Base-by-base conservation (phyloP, 2,888 invertebrate genomes). In the Endomychus coccineus region DNA sequence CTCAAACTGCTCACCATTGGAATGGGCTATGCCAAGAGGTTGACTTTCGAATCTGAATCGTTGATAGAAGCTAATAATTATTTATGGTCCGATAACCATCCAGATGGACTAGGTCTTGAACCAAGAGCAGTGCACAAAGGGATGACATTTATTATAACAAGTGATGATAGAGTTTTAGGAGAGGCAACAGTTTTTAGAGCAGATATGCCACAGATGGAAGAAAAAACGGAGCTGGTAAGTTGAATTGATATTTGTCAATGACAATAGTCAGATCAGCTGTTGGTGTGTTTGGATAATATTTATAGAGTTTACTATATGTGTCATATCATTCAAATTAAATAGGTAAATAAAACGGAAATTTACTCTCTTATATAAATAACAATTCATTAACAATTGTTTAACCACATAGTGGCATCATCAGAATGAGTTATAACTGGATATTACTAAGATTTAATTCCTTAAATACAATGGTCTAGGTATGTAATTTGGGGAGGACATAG, bases 51-150 rank as follows among this genome's bases (percentile, higher is more conserved):
- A 49, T 77, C 82, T 0, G 76, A 79, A 45, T 71, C 72, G 2
- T 61, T 74, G 12, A 68, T 75, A 35, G 62, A 66, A 10, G 75
- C 77, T 2, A 71, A 78, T 46, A 80, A 81, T 61, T 81, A 76
- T 59, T 78, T 85, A 64, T 84, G 83, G 83, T 83, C 83, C 14
- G 84, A 85, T 62, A 82, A 78, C 23, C 77, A 79, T 49, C 76
- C 80, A 3, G 80, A 80, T 52, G 83, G 84, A 21, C 67, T 78
- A 40, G 83, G 81, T 31, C 69, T 80, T 56, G 80, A 80, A 58
- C 70, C 78, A 2, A 70, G 78, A 27, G 81, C 80, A 4, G 73
- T 81, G 19, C 71, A 73, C 43, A 75, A 74, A 21, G 78, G 77
- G 17, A 78, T 79, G 77, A 74, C 73, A 51, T 80, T 81, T 61